Base-by-base conservation (phyloP, 2,888 invertebrate species). In the Neoscelio sp. region DNA sequence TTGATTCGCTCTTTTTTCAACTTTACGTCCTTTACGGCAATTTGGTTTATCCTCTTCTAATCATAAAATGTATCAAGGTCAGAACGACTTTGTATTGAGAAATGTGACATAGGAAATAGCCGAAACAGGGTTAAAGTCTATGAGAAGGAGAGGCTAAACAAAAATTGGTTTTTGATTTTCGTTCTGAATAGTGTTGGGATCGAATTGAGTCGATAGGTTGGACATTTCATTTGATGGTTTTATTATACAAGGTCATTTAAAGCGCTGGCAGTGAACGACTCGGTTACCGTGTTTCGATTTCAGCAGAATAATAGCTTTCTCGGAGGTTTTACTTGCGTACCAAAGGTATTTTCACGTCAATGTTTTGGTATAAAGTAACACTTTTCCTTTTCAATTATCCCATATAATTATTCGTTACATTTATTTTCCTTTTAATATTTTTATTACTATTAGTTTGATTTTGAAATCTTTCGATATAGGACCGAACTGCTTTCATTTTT, bases 401-500 rank as follows among this genome's bases (percentile, higher is more conserved):
- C 26, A 35, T 35, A 46, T 68, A 68, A 68, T 68, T 46, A 56
- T 56, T 35, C 46, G 56, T 68, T n/a, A n/a, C n/a, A n/a, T n/a
- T n/a, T n/a, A n/a, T n/a, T n/a, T n/a, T n/a, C n/a, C n/a, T n/a
- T n/a, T n/a, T n/a, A n/a, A n/a, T n/a, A n/a, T n/a, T n/a, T n/a
- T n/a, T n/a, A n/a, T n/a, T n/a, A n/a, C n/a, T n/a, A n/a, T n/a
- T n/a, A n/a, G n/a, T n/a, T n/a, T n/a, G n/a, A n/a, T n/a, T n/a
- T 38, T 1, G 10, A 2, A 40, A 40, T 18, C 6, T 23, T 23
- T 23, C 23, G 7, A 52, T n/a, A n/a, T n/a, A n/a, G n/a, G n/a
- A n/a, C n/a, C n/a, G n/a, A n/a, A n/a, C n/a, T n/a, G 79, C 71
- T 81, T 84, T 83, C 82, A 84, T 82, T 83, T 80, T 82, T 80